These are phyloP conservation scores for Uromys caudimaculatus DNA, from an alignment of 2,797 vertebrate species.

Conservation along the genomic window DNA sequence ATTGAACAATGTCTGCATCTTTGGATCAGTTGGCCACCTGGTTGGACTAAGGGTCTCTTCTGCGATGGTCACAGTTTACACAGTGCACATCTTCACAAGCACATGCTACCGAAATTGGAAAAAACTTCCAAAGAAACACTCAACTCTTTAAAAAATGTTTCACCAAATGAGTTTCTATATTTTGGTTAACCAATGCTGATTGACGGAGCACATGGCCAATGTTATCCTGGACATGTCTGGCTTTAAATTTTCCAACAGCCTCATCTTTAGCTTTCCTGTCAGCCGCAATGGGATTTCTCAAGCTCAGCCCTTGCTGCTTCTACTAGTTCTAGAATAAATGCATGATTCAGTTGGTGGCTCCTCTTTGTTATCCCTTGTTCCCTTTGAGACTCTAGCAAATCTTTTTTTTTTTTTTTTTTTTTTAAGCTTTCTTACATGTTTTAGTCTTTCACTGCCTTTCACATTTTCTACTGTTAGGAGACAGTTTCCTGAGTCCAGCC, in stretches of 20 bases:
- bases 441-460: background rate
- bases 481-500: no score
- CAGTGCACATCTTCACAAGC: background rate
- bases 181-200: background rate
- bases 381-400: background rate
- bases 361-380: background rate
- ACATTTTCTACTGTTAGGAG: background rate
- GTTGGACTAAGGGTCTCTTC: background rate
- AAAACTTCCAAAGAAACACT: background rate
- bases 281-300: background rate
- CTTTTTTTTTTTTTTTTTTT: no score
- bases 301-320: background rate
- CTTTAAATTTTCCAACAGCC: background rate
- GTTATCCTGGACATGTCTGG: background rate
- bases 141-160: background rate
- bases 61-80: background rate
- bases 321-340: conserved; percentile 17
- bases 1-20: background rate
- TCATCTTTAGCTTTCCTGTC: background rate
- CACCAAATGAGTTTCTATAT: background rate
- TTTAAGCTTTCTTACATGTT: background rate
- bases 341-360: background rate
- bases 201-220: background rate
- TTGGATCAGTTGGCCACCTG: background rate
- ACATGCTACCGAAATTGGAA: background rate